Conservation (phyloP, 2,113 vertebrate species). For the Gobiocypris rarus region DNA sequence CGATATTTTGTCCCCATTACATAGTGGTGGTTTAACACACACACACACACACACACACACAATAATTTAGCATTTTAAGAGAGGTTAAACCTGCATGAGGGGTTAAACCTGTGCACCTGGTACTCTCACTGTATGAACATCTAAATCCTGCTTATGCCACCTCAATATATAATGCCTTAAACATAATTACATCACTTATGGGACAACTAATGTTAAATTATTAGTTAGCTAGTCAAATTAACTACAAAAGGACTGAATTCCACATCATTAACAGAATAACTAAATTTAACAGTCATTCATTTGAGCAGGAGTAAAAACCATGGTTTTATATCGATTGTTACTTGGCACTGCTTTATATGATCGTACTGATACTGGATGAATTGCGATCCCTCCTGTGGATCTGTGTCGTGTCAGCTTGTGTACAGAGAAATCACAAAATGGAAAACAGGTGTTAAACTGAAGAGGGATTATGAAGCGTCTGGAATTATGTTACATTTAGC, state of each 20-base stretch:
- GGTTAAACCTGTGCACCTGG: neutral
- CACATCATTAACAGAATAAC: neutral
- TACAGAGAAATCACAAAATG: slow-evolving; percentile 26
- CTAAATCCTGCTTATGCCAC: neutral
- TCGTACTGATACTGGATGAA: neutral
- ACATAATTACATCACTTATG: neutral
- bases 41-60: too few relatives aligned
- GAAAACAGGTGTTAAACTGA: slow-evolving; percentile 27
- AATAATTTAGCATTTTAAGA: neutral
- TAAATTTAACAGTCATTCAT: neutral
- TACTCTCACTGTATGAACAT: neutral
- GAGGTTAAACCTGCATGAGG: neutral
- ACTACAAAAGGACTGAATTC: neutral
- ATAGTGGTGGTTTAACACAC: too few relatives aligned
- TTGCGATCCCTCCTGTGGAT: slow-evolving; percentile 11
- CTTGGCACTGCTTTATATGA: neutral
- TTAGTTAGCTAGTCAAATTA: neutral
- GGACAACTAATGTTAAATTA: neutral
- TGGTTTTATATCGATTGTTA: neutral
- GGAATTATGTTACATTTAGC: neutral
- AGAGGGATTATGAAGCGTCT: slow-evolving; percentile 14
- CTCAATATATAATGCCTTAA: neutral
- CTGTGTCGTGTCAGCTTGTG: neutral
- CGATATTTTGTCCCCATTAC: too few relatives aligned
- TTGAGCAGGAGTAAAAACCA: neutral